phyloP scores from a whole-genome alignment of 2,113 vertebrate genomes.

The Tenebrosternarchus preto region DNA sequence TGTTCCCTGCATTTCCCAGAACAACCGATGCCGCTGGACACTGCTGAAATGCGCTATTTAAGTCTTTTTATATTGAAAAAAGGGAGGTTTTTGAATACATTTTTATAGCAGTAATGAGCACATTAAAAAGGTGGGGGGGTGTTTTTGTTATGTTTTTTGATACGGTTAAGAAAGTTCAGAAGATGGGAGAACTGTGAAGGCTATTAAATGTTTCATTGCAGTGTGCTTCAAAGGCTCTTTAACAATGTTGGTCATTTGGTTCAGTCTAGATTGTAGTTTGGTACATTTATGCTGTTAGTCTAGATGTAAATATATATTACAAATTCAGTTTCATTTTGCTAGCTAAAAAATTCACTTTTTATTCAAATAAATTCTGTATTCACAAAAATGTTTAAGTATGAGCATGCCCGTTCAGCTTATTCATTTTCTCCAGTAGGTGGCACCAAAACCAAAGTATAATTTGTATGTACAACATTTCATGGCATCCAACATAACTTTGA shows the following conservation, averaged over 20 bases:
- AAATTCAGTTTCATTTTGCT: constrained; percentile 64
- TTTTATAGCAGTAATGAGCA: constrained; percentile 42
- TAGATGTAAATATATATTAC: constrained; percentile 79
- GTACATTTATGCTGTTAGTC: constrained; percentile 74
- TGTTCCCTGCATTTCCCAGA: constrained; percentile 24
- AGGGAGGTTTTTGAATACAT: constrained; percentile 47
- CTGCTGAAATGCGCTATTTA: constrained; percentile 46
- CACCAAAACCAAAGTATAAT: not conserved
- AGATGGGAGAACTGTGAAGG: constrained; percentile 54
- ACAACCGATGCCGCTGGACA: constrained; percentile 64
- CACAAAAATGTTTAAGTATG: constrained; percentile 45
- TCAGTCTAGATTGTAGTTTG: constrained; percentile 70
- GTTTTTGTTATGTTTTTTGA: not conserved
- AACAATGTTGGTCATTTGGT: constrained; percentile 59
- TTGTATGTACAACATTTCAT: not conserved
- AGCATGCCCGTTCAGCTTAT: not conserved
- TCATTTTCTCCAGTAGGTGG: constrained; percentile 23
- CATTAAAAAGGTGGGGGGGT: constrained; percentile 9
- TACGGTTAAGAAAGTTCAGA: constrained; percentile 6
- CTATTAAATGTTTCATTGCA: constrained; percentile 17
- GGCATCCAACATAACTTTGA: not conserved
- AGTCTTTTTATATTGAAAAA: constrained; percentile 41
- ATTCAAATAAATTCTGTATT: constrained; percentile 75
- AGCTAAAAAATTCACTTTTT: constrained; percentile 78
- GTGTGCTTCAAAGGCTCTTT: constrained; percentile 37